Base-by-base conservation (phyloP, 2,888 invertebrate species). In the Agrochola macilenta region DNA sequence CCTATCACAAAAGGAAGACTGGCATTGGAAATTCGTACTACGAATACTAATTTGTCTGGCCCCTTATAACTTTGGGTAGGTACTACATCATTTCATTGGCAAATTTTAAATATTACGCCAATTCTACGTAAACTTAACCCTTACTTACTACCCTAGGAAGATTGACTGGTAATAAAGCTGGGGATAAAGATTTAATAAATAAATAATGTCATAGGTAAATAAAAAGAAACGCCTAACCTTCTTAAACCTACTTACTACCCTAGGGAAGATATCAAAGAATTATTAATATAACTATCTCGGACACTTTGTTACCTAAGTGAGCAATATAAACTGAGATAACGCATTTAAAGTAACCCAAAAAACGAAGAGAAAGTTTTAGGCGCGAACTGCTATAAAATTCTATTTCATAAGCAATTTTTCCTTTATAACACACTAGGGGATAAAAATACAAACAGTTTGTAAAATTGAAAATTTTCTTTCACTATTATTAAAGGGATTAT, bases 311-410 rank as follows among this genome's bases (percentile, higher is more conserved):
- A 35, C 54, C 12, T 52, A 14, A 23, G 20, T 23, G 23, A 54
- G 43, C 65, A 60, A 78, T 68, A 43, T 68, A 61, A 60, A 66
- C 35, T 5, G 26, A 49, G n/a, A 58, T 58, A 46, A 69, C 60
- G 26, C 39, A 74, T 75, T 75, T 35, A 65, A 74, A 79, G 60
- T 78, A 66, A 78, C 61, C 64, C 7, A 46, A 76, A 35, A 69
- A 79, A 57, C n/a, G 26, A 26, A 81, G 46, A 49, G 14, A 71
- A 79, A 73, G 58, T 76, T 69, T 82, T 61, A 57, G 60, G 43
- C 20, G 23, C 30, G 17, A 79, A 80, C 81, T 83, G 72, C 74
- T 88, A 78, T 69, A 76, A 80, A 75, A 87, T 84, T 83, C 78
- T 75, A 79, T 83, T 82, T 79, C 79, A 69, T 65, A 72, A 65